A percentile compares a stretch with the other conserved stretches of the same genome.
phyloP scores from a whole-genome alignment of 2,113 vertebrate species.

The Dascyllus trimaculatus region DNA sequence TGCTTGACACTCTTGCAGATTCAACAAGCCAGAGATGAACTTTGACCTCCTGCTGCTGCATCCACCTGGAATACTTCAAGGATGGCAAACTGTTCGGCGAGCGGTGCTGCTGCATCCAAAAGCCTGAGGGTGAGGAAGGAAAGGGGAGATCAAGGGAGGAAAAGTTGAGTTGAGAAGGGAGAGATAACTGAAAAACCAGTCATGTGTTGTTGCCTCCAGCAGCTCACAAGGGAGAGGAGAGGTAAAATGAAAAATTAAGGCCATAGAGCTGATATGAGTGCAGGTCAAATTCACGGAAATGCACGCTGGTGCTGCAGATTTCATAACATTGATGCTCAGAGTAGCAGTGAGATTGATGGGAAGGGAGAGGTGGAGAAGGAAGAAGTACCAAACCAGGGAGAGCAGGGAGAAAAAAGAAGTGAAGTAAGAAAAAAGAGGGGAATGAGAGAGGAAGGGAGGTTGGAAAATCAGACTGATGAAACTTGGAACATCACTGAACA shows the following conservation, averaged over 20 bases:
- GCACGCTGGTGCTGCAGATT: background rate
- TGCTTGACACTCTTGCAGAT: conserved; percentile 91
- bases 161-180: background rate
- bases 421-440: background rate
- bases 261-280: conserved; percentile 1
- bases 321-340: conserved; percentile 15
- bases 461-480: background rate
- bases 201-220: conserved; percentile 24
- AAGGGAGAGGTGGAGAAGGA: background rate
- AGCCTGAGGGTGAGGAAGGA: conserved; percentile 36
- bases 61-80: conserved; percentile 84
- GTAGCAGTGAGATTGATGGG: background rate
- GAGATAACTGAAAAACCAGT: conserved; percentile 15
- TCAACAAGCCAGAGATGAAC: conserved; percentile 93
- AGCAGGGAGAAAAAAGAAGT: background rate
- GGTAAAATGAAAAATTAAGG: conserved; percentile 31
- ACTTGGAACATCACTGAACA: background rate
- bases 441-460: background rate
- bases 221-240: background rate
- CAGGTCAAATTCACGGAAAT: conserved; percentile 24
- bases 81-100: conserved; percentile 55
- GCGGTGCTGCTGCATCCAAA: conserved; percentile 27
- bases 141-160: conserved; percentile 6
- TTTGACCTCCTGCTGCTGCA: conserved; percentile 88
- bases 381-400: background rate